Evolutionary conservation across 1,140 invertebrate genomes (phyloP), one percentile per base, ranked within the genome.

Genomic region (Drosophila fuyamai): DNA sequence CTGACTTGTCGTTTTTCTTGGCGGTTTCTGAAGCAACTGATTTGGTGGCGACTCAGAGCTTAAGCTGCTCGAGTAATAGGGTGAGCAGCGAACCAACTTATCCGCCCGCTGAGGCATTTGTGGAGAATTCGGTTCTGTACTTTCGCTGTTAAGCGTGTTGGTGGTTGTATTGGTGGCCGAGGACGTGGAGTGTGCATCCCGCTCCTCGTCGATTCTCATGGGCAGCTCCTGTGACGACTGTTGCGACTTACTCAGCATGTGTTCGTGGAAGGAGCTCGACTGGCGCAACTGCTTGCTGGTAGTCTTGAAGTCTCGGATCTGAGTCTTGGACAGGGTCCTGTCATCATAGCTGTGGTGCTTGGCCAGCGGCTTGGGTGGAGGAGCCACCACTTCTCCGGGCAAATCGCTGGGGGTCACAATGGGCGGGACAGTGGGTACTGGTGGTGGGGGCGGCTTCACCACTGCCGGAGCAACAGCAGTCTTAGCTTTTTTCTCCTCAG

Each of bases 41-140:
- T 95, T 94, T 1, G 95, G 95, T 2, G 95, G 95, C 38, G 95
- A 95, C 70, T 95, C 95, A 0, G 95, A 95, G 82, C 95, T 95
- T 16, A 95, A 91, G 76, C 95, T 95, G 76, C 95, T 95, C 7
- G 95, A 95, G 92, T 95, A 95, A 78, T 95, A 95, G 3, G 95
- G 95, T 1, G 95, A 95, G 79, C 95, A 95, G 82, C 95, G 94
- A 6, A 95, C 93, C 38, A 95, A 80, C 72, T 95, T 92, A 88
- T 94, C 81, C 72, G 93, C 66, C 76, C 90, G 77, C 91, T 93
- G 81, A 75, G 93, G 76, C 80, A 92, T 76, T 48, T 90, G 90
- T 7, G 92, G 92, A 0, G 92, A 92, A 44, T 90, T 91, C 4
- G 90, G 90, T n/a, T 90, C 92, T 3, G 85, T 92, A 38, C 90